These are phyloP conservation scores for Ondatra zibethicus DNA, from an alignment of 2,113 vertebrate genomes.

Conservation along the genomic window DNA sequence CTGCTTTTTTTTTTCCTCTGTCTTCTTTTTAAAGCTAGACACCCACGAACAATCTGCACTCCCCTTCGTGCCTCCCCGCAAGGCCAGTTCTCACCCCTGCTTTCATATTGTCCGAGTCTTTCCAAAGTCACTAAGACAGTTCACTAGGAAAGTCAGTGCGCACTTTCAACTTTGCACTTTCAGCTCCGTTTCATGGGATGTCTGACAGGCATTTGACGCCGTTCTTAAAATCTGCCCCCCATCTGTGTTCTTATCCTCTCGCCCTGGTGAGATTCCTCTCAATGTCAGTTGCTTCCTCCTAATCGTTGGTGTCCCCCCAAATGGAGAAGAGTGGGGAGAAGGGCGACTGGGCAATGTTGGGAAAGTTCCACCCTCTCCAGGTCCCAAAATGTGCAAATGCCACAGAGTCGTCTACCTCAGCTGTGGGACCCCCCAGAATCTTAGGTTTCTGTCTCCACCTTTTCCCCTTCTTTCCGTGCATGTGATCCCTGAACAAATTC, in stretches of 20 bases:
- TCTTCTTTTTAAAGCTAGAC: neutral
- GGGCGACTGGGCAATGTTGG: neutral
- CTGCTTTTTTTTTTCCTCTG: neutral
- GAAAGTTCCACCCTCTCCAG: fast-evolving
- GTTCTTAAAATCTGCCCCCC: neutral
- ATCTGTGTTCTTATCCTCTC: no score
- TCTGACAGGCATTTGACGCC: neutral
- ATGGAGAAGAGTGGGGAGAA: neutral
- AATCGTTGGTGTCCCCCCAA: neutral
- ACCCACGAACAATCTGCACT: neutral
- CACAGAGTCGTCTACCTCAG: neutral
- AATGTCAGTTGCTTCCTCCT: neutral
- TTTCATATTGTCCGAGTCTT: neutral
- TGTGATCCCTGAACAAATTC: neutral
- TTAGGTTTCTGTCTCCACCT: neutral
- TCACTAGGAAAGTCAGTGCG: neutral
- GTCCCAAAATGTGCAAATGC: neutral
- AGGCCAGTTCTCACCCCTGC: no score
- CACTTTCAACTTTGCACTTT: no score
- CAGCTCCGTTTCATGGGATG: neutral
- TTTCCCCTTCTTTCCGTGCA: neutral
- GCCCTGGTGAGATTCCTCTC: neutral
- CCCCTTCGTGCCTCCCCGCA: neutral
- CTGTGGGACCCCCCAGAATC: neutral
- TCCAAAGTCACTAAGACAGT: neutral